Evolutionary conservation across 2,113 vertebrate genomes (phyloP), one percentile per base, ranked within the genome.

Genomic region (Brienomyrus longianalis): DNA sequence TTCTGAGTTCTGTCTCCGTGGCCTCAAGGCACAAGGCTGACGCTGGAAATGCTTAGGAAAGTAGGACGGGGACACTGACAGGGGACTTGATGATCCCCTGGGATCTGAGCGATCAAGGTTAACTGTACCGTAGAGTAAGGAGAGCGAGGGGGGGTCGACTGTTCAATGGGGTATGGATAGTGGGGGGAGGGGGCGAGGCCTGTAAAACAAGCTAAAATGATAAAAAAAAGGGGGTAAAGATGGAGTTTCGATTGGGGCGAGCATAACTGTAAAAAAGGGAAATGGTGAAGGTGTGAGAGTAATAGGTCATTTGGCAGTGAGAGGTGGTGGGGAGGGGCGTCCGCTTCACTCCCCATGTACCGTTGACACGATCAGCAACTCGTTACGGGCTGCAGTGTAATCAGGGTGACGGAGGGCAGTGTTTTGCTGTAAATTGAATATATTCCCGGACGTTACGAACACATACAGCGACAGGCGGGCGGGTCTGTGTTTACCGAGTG

Each of bases 31-130:
- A 52, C 48, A 54, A 17, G 43, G 59, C 15, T 43, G 56, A 89
- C 90, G 90, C 90, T 90, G 83, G 89, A 52, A 90, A 91, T 83
- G 89, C 74, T 87, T 90, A 86, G 93, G 13, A 77, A 95, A 95
- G 93, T 94, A 93, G 94, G 93, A 56, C 70, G 93, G 89, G 90
- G 91, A 91, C 92, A 93, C 92, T 91, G 89, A 88, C 87, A 90
- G 90, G 90, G 91, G 91, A 91, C 91, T 93, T 93, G 92, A 93
- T 92, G 92, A 87, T 91, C 90, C 86, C 70, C 83, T 83, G 51
- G 90, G 89, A 59, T 88, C 39, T 77, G 39, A 88, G 86, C 21
- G 90, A 91, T 90, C 21, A 84, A 91, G 90, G 92, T 89, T 89
- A 90, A 47, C 87, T 92, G 90, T 90, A 89, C 91, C 83, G 92